Evolutionary conservation across 92 coral and sea anemone species (phyloP), one percentile per base, ranked within the genome.

Genomic region (Epizoanthus scotinus): DNA sequence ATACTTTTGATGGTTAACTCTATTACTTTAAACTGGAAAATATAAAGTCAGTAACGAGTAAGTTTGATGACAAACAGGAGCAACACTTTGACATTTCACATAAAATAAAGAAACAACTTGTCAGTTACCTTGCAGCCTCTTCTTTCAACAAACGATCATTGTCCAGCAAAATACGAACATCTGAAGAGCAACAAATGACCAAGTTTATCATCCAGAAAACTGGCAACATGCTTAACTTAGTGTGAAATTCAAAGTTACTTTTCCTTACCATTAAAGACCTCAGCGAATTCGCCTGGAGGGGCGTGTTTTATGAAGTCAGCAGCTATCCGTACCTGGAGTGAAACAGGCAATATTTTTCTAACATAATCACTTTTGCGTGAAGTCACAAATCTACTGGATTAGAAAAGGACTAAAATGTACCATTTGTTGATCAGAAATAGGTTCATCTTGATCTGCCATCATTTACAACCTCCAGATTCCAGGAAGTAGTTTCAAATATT

Each of bases 211-310:
- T 65, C 63, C 40, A 58, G 19, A 77, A 63, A 8, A 34, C 1
- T 44, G 29, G 73, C 28, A 34, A 34, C 4, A 29, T 12, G 22
- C 26, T 63, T 15, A 5, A 31, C 4, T 22, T 8, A 22, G 25
- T 14, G 77, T 6, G 29, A 59, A 81, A 8, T 54, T 67, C 13
- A 42, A 42, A 57, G 14, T 65, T 70, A 38, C 56, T n/a, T 31
- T 25, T 22, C 58, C 95, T 82, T 80, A 96, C 99, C 99, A 83
- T 93, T 96, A 79, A 96, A 96, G 60, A 96, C 99, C 88, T 96
- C 99, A 89, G 94, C 94, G 91, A 96, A 96, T 86, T 96, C 99
- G 70, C 99, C 99, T 80, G 99, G 99, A 85, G 99, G 99, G 99
- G 99, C 99, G 99, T 96, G 99, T 96, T 96, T 96, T 88, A 96